phyloP scores from a whole-genome alignment of 2,113 vertebrate species.

The Vireo altiloquus region DNA sequence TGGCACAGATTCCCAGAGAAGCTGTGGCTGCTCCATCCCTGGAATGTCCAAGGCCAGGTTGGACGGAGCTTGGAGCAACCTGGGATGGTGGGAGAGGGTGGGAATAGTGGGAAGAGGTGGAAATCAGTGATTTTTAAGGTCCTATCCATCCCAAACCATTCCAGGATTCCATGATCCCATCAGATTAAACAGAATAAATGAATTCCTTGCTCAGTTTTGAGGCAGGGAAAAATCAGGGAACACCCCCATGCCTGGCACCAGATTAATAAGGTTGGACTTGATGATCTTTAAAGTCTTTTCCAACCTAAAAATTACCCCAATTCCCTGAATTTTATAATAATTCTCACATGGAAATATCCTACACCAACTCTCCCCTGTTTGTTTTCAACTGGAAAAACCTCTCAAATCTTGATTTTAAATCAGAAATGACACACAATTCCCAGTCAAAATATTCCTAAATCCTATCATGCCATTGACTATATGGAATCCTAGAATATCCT shows the following conservation, averaged over 20 bases:
- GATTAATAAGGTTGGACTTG: background rate
- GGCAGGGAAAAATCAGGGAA: background rate
- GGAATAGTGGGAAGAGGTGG: background rate
- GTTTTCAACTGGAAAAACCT: background rate
- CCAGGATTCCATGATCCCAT: background rate
- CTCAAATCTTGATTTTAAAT: background rate
- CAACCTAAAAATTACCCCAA: background rate
- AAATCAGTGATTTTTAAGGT: background rate
- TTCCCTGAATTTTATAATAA: background rate
- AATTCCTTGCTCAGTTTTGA: background rate
- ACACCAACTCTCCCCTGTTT: background rate
- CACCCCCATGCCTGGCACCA: background rate
- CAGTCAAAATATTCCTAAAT: background rate
- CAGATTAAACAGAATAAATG: accelerated
- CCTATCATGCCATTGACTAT: background rate
- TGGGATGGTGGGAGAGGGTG: background rate
- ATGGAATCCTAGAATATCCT: background rate
- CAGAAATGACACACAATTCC: background rate
- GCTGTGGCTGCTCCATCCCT: background rate
- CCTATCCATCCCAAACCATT: background rate
- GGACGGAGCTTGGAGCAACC: background rate
- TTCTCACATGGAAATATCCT: background rate
- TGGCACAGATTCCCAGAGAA: background rate
- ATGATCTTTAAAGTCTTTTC: background rate
- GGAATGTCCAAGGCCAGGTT: background rate